Evolutionary conservation across 2,113 vertebrate species (phyloP).

Genomic region (Zootoca vivipara): DNA sequence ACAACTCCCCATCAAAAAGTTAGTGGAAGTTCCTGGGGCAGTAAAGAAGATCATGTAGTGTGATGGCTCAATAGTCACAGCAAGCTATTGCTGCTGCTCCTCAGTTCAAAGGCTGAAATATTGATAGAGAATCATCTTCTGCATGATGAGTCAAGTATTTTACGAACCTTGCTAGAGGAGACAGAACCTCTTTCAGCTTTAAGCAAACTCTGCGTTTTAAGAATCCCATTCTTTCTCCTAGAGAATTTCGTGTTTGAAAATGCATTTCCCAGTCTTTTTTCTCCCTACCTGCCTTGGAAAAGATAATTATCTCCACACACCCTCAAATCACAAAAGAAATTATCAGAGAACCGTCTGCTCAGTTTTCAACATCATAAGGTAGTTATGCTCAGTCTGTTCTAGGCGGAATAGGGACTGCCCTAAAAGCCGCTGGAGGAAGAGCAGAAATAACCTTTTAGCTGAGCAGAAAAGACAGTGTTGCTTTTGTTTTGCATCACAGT

Average conservation of each 20-base stretch:
- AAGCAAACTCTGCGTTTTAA: not conserved
- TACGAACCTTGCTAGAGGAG: not conserved
- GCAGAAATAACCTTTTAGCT: not conserved
- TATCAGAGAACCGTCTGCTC: not conserved
- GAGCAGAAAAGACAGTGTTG: not conserved
- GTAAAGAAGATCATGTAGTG: not conserved
- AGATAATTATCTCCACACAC: not conserved
- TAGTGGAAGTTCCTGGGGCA: not conserved
- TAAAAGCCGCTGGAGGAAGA: not conserved
- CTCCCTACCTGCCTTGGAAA: not conserved
- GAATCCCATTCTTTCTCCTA: not conserved
- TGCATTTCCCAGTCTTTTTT: not conserved
- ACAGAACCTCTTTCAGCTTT: not conserved
- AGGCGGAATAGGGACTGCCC: not conserved
- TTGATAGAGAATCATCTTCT: conserved; percentile 2
- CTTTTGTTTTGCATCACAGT: conserved; percentile 23
- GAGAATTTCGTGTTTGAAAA: not conserved
- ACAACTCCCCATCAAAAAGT: not conserved
- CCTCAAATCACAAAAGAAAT: not conserved
- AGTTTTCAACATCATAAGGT: not conserved
- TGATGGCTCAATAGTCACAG: not conserved
- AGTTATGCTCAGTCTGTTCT: not conserved
- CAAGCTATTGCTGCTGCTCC: not conserved
- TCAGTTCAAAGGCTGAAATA: not conserved
- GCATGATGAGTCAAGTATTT: not conserved